Evolutionary conservation across 2,797 vertebrate species (phyloP), one percentile per base, ranked within the genome.

Genomic region (Danio kyathit): DNA sequence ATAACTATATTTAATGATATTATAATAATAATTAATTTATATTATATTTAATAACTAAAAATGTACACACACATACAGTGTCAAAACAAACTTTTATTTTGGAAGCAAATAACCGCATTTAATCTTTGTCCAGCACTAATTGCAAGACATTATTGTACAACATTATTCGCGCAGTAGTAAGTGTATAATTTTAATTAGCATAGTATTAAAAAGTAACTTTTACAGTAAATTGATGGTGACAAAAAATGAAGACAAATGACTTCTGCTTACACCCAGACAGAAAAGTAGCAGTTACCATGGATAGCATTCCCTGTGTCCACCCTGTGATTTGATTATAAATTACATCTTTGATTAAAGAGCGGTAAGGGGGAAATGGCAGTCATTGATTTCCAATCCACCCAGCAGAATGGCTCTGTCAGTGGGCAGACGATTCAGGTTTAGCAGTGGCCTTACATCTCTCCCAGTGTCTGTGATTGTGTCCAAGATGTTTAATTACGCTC

Each of bases 331-430:
- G 85, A 81, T 85, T 85, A 91, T 89, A 92, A 93, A 93, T 89
- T 88, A 83, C 86, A 79, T 86, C 85, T 84, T 84, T 88, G 85
- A 90, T 91, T 89, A 88, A 90, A 89, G 83, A 87, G 78, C 72
- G 81, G 80, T 46, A 19, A 65, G 43, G 48, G 80, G 75, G 82
- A 82, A 85, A 91, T 89, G 89, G 90, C 91, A 92, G 88, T 83
- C 91, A 94, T 90, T 92, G 94, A 95, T 94, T 95, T 92, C 88
- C 89, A 90, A 88, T 92, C 90, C 88, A 57, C 78, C 79, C 84
- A 88, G 84, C 84, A 84, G 92, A 92, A 93, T 83, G 88, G 88
- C 89, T 92, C 87, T 89, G 89, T 94, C 90, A 87, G 88, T 87
- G 79, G 87, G 88, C 88, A 92, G 89, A 81, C 61, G 59, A 91